phyloP scores from a whole-genome alignment of 92 coral and sea anemone species.

The Diadumene lineata region DNA sequence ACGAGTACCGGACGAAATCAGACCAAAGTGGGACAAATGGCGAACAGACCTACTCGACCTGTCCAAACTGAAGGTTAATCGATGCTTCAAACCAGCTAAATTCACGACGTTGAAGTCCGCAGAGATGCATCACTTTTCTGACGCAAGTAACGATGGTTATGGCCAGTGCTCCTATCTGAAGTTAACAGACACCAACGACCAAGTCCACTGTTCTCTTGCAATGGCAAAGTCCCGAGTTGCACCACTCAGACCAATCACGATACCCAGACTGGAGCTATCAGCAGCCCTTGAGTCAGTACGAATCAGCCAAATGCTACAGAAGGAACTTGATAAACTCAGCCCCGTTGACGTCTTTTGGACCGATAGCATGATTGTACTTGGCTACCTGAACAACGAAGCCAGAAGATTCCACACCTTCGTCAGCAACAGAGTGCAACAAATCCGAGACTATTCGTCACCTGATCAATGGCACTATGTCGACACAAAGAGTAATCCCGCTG shows the following conservation, averaged over 20 bases:
- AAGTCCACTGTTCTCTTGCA: not conserved
- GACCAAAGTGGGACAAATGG: conserved; percentile 39
- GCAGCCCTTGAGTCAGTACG: not conserved
- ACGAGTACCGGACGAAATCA: conserved; percentile 12
- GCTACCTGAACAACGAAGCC: conserved; percentile 34
- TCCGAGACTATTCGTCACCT: conserved; percentile 21
- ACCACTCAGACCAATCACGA: not conserved
- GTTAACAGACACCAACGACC: not conserved
- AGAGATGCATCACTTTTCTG: not conserved
- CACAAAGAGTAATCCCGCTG: conserved; percentile 38
- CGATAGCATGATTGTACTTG: conserved; percentile 31
- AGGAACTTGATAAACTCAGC: not conserved
- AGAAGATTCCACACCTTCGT: conserved; percentile 40
- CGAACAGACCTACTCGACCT: conserved; percentile 18
- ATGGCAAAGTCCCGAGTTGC: not conserved
- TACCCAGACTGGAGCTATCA: not conserved
- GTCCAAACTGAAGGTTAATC: conserved; percentile 19
- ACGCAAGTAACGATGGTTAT: not conserved
- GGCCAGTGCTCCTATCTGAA: not conserved
- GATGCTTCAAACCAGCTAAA: conserved; percentile 26
- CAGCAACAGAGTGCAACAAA: conserved; percentile 44
- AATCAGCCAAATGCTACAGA: not conserved
- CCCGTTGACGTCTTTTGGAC: conserved; percentile 5
- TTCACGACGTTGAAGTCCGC: not conserved
- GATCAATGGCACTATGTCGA: conserved; percentile 44